A percentile compares a stretch with the other conserved stretches of the same genome.
These are phyloP conservation scores for Australoheros facetus DNA, from an alignment of 2,797 vertebrate genomes.

Conservation along the genomic window DNA sequence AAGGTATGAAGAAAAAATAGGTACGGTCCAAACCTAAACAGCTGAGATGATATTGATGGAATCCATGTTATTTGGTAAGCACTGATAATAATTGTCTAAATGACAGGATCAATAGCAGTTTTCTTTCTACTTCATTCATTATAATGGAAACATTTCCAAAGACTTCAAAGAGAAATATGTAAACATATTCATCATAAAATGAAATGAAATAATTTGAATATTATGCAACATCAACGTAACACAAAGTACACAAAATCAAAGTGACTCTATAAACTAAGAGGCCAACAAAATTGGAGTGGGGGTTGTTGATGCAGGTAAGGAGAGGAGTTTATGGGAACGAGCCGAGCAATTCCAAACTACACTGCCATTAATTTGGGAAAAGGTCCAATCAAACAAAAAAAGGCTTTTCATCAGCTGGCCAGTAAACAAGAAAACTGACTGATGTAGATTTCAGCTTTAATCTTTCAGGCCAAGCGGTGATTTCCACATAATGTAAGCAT, in stretches of 20 bases:
- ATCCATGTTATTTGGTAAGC: not conserved
- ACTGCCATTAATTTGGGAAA: not conserved
- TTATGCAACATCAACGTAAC: not conserved
- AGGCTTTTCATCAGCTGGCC: accelerated
- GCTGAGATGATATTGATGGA: not conserved
- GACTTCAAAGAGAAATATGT: not conserved
- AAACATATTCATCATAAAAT: not conserved
- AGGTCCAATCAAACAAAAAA: not conserved
- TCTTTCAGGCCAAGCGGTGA: not conserved
- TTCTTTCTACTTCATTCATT: not conserved
- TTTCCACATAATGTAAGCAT: not conserved
- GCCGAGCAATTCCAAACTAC: not conserved
- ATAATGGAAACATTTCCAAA: not conserved
- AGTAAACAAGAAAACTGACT: not conserved
- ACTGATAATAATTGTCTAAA: not conserved
- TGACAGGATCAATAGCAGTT: not conserved
- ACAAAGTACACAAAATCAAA: not conserved
- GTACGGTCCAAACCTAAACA: not conserved
- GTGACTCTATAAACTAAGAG: not conserved
- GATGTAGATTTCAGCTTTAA: not conserved
- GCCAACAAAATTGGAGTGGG: accelerated
- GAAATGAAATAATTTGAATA: not conserved
- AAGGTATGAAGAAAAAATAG: not conserved
- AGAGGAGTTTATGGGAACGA: not conserved
- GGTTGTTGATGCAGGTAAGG: not conserved